Evolutionary conservation across 1,140 invertebrate genomes (phyloP), one percentile per base, ranked within the genome.

Genomic region (Leucophenga varia): DNA sequence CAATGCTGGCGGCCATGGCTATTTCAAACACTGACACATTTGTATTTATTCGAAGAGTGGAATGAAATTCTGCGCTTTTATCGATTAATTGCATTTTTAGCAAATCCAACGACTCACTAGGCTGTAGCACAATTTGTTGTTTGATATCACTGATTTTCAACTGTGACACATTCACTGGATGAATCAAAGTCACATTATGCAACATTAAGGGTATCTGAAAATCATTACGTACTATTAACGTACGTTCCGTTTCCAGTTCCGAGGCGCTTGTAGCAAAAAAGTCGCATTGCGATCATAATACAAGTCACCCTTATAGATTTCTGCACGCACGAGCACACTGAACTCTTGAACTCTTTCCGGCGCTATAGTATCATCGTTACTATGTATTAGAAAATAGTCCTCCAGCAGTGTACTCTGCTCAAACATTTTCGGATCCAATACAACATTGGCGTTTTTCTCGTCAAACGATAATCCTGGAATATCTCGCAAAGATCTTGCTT

Each of bases 61-160:
- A 55, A 10, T 61, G 42, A 17, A 68, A 61, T 3, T 20, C 37
- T n/a, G 51, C 57, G 13, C 55, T 49, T 4, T 52, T 44, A 20
- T 64, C 52, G 8, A 67, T 49, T 28, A 71, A 36, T 28, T 51
- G 39, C 8, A 73, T 43, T 8, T 55, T 48, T 2, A 64, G 44
- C 10, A 75, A 36, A 14, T 61, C 55, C 10, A 59, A 41, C 0
- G 64, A 54, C 4, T 72, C 54, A 0, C 65, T 64, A 7, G 68
- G 68, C 42, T 59, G 54, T 16, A 75, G 20, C 10, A 64, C 16
- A n/a, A 56, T 28, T 12, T 54, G 50, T 36, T 31, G 21, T 9
- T 57, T 55, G 37, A 32, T 44, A 61, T 74, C 84, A 78, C 52
- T 46, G 37, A 67, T 17, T 25, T 68, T 53, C 16, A 67, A 19